Evolutionary conservation across 2,888 invertebrate species (phyloP), one percentile per base, ranked within the genome.

Genomic region (Drosophila tanythrix): DNA sequence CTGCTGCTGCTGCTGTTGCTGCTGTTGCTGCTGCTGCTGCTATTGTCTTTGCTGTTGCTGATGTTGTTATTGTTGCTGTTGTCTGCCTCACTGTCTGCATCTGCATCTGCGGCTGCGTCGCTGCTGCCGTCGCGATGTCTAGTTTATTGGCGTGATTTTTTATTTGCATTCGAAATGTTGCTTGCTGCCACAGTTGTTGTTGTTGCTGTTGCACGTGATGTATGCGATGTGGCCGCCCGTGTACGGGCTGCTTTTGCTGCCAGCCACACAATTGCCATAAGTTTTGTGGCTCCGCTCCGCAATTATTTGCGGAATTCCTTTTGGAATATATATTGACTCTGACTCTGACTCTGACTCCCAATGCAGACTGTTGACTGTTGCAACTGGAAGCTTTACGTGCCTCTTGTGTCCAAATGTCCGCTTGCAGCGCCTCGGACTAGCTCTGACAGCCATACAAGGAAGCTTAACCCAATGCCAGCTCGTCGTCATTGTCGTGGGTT

Each of bases 71-170:
- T 65, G 60, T 46, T 66, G 71, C 58, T 66, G 59, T 58, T 72
- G 68, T 63, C 64, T 68, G 66, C 68, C 64, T 51, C 71, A 50
- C 53, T 70, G 73, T 66, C 71, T 67, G 66, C 74, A 59, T 62
- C 46, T 46, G 27, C 46, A 46, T 55, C 55, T 60, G 63, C 76
- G 53, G 21, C 59, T 52, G 63, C 46, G 66, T 48, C 62, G 51
- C 66, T 46, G 67, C 31, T 79, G 89, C 80, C 90, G 90, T 88
- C 91, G 87, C 80, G 73, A 86, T 85, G 91, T 91, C 90, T 91
- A 91, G 91, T 91, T 91, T 91, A 91, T 92, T 92, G 91, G 91
- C 88, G 90, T 89, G 88, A 91, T 89, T 91, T 91, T 89, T 90
- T 91, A 90, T 92, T 92, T 92, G 90, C 90, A 90, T 90, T 91